Conservation (phyloP, 2,797 vertebrate species). For the Smutsia temminckii region DNA sequence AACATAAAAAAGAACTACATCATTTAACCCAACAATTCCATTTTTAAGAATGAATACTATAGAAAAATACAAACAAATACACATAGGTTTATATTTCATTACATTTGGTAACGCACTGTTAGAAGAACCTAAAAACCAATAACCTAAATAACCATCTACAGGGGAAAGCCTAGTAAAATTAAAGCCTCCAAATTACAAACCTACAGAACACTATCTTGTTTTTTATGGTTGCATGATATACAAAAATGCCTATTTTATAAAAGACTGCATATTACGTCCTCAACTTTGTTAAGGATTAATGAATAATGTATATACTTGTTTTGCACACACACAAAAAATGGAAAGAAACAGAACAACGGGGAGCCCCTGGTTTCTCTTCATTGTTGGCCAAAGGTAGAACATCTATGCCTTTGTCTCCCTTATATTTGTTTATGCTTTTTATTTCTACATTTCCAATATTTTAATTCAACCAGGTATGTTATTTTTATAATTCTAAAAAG, state of each 20-base stretch:
- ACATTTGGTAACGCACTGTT: background rate
- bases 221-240: background rate
- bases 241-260: background rate
- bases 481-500: background rate
- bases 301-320: background rate
- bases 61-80: background rate
- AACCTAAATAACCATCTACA: background rate
- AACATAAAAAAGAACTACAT: background rate
- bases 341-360: background rate
- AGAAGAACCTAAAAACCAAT: background rate
- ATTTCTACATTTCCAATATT: background rate
- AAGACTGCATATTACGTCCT: background rate
- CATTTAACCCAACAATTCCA: slow-evolving; percentile 24
- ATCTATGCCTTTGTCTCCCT: background rate
- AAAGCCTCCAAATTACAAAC: background rate
- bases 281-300: background rate
- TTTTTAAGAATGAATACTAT: background rate
- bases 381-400: background rate
- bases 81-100: background rate
- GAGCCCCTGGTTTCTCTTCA: background rate
- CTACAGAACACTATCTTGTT: background rate
- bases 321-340: background rate
- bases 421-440: slow-evolving; percentile 1
- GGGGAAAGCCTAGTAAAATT: background rate
- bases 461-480: background rate